Evolutionary conservation across 2,797 vertebrate genomes (phyloP).

Genomic region (Macropus fuliginosus): DNA sequence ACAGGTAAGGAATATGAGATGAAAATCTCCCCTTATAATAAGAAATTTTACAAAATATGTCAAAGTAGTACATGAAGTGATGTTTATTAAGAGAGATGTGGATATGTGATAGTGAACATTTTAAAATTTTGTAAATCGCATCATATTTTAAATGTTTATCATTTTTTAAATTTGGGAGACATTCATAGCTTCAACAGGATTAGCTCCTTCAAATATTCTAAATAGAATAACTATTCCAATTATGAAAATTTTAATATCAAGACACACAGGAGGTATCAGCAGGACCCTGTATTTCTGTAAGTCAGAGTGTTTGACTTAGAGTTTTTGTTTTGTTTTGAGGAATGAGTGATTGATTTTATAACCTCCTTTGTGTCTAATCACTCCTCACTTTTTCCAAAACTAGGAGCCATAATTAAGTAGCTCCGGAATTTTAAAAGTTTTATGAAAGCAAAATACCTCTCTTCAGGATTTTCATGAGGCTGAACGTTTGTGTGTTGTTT

Average conservation of each 20-base stretch:
- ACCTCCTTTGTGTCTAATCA: background rate
- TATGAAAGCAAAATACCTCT: background rate
- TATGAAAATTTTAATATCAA: background rate
- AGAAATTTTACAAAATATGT: background rate
- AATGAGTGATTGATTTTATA: background rate
- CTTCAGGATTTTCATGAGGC: background rate
- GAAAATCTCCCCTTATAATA: background rate
- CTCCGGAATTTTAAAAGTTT: background rate
- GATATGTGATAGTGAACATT: background rate
- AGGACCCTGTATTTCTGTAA: background rate
- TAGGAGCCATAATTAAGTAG: background rate
- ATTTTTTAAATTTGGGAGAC: background rate
- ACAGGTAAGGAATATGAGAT: constrained; percentile 89
- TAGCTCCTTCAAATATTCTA: background rate
- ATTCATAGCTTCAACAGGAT: background rate
- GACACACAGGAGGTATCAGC: background rate
- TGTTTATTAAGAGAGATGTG: background rate
- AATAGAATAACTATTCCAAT: background rate
- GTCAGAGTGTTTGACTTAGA: background rate
- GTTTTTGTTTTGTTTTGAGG: background rate
- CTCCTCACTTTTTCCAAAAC: background rate
- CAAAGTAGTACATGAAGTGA: background rate
- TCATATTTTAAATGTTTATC: background rate
- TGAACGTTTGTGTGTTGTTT: background rate
- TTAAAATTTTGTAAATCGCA: background rate